Evolutionary conservation across 2,888 invertebrate genomes (phyloP).

Genomic region (Endomychus coccineus): DNA sequence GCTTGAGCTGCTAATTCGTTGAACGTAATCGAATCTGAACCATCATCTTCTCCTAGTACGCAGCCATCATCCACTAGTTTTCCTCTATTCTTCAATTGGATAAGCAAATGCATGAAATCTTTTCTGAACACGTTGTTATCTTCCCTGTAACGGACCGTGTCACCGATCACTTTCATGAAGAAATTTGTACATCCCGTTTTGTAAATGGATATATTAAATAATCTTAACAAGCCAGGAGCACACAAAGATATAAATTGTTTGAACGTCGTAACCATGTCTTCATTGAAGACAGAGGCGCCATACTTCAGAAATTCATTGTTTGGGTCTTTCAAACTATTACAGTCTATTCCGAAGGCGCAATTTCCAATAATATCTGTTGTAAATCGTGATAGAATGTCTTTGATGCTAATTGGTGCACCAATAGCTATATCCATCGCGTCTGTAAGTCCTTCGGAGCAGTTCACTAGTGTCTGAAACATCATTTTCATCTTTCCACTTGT

Average conservation of each 20-base stretch:
- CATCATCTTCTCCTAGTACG: conserved; percentile 12
- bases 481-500: conserved; percentile 56
- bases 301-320: conserved; percentile 15
- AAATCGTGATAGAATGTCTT: conserved; percentile 14
- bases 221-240: conserved; percentile 6
- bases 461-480: conserved; percentile 52
- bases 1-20: conserved; percentile 24
- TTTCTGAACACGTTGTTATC: conserved; percentile 37
- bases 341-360: conserved; percentile 19
- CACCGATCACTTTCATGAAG: conserved; percentile 31
- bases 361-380: conserved; percentile 20
- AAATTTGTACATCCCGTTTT: conserved; percentile 1
- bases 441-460: conserved; percentile 25
- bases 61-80: conserved; percentile 20
- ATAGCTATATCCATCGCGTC: conserved; percentile 6
- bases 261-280: conserved; percentile 9
- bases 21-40: conserved; percentile 18
- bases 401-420: conserved; percentile 7
- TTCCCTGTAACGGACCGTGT: conserved; percentile 39
- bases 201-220: neutral
- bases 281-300: conserved; percentile 13
- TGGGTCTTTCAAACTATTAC: conserved; percentile 17
- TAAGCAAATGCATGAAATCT: conserved; percentile 47
- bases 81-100: conserved; percentile 39
- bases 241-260: conserved; percentile 6